Conservation (phyloP, 2,113 vertebrate species). For the Tetrax tetrax region DNA sequence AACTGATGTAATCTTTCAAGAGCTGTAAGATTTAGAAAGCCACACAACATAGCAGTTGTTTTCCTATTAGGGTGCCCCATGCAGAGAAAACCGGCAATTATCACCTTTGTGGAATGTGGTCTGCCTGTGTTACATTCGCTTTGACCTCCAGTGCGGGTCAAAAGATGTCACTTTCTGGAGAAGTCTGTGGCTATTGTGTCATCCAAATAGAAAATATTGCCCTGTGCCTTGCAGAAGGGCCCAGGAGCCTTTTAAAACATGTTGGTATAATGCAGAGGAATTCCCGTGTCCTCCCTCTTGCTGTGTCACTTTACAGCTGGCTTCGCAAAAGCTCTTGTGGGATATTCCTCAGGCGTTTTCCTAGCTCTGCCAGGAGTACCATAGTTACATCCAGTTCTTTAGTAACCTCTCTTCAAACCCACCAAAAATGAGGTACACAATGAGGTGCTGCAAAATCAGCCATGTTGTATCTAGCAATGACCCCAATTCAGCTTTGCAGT, state of each 20-base stretch:
- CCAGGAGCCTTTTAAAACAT: neutral
- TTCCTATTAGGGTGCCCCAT: conserved; percentile 77
- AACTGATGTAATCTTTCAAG: conserved; percentile 71
- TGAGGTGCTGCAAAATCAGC: neutral
- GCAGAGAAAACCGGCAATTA: conserved; percentile 80
- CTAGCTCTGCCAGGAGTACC: neutral
- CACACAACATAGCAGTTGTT: conserved; percentile 66
- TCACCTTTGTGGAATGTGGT: conserved; percentile 85
- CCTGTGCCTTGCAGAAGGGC: neutral
- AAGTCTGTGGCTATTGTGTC: neutral
- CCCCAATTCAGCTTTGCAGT: neutral
- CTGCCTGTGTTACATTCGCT: conserved; percentile 80
- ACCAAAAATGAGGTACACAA: neutral
- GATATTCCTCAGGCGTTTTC: neutral
- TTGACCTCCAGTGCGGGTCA: conserved; percentile 79
- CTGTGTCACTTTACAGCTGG: neutral
- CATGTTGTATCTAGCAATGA: fast-evolving
- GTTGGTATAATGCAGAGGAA: neutral
- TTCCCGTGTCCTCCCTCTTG: neutral
- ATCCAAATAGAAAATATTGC: neutral
- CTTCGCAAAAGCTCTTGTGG: neutral
- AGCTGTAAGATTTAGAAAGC: conserved; percentile 38
- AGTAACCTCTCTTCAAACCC: neutral
- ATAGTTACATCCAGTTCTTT: neutral
- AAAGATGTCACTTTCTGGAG: conserved; percentile 68